phyloP scores from a whole-genome alignment of 2,888 invertebrate genomes.

The Melanchra persicariae region DNA sequence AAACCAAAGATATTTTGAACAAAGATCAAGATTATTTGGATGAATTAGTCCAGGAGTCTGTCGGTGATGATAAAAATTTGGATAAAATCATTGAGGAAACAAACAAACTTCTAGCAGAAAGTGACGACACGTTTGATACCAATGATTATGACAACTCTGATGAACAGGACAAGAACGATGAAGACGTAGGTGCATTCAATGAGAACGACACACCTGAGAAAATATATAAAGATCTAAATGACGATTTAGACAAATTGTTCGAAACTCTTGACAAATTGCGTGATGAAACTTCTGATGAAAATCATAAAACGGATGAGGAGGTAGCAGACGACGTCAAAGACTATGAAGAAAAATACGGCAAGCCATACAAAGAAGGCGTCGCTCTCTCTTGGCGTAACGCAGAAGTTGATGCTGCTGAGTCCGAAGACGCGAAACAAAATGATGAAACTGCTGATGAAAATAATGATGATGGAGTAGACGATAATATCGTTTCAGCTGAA shows the following conservation, averaged over 20 bases:
- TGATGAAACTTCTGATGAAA: slow-evolving; percentile 57
- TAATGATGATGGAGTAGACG: neutral
- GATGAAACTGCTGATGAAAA: slow-evolving; percentile 28
- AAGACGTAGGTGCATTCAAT: slow-evolving; percentile 46
- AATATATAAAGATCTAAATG: slow-evolving; percentile 75
- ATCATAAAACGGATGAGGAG: slow-evolving; percentile 39
- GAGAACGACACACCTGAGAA: slow-evolving; percentile 74
- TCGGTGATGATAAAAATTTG: slow-evolving; percentile 43
- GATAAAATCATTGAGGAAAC: slow-evolving; percentile 58
- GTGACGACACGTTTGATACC: slow-evolving; percentile 62
- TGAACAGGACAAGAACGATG: slow-evolving; percentile 46
- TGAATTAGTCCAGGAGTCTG: slow-evolving; percentile 13
- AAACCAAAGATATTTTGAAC: slow-evolving; percentile 42
- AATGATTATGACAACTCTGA: slow-evolving; percentile 54
- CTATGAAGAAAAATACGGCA: slow-evolving; percentile 69
- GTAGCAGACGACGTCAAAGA: slow-evolving; percentile 59
- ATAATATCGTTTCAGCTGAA: slow-evolving; percentile 9
- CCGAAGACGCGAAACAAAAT: slow-evolving; percentile 6
- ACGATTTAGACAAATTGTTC: slow-evolving; percentile 77
- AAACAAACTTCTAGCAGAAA: slow-evolving; percentile 68
- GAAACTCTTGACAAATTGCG: slow-evolving; percentile 76
- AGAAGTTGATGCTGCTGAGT: slow-evolving; percentile 26
- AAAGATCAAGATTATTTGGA: slow-evolving; percentile 38
- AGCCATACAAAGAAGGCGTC: slow-evolving; percentile 65
- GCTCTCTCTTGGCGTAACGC: slow-evolving; percentile 48